Conservation (phyloP, 2,113 vertebrate species). For the Malurus elegans region DNA sequence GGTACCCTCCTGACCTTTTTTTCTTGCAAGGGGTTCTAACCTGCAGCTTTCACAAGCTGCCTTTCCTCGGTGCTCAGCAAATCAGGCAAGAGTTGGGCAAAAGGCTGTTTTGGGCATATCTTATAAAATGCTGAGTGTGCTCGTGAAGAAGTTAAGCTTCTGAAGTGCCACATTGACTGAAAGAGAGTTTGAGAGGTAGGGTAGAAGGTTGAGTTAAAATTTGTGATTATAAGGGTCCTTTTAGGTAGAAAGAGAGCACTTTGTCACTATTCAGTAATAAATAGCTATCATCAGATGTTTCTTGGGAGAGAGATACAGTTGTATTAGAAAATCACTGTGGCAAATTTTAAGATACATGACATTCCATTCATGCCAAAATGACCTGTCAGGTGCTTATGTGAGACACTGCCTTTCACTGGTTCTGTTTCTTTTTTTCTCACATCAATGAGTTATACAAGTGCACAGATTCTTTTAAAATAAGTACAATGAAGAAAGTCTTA, state of each 20-base stretch:
- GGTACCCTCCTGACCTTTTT: not conserved
- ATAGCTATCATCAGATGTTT: not conserved
- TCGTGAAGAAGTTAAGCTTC: not conserved
- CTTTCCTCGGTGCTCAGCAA: not conserved
- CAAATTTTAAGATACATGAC: not conserved
- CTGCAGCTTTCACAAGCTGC: not conserved
- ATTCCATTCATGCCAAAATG: not conserved
- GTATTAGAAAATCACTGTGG: not conserved
- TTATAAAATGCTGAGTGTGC: accelerated
- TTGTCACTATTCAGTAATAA: not conserved
- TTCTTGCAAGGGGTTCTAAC: not conserved
- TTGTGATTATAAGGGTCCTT: not conserved
- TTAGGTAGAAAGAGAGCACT: not conserved
- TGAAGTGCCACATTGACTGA: not conserved
- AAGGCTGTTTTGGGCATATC: not conserved
- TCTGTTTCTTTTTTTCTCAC: not conserved
- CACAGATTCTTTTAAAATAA: not conserved
- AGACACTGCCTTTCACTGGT: not conserved
- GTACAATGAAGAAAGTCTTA: not conserved
- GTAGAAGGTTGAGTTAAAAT: not conserved
- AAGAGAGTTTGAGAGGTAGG: not conserved
- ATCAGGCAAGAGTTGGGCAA: not conserved
- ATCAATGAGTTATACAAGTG: not conserved
- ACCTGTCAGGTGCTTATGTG: not conserved
- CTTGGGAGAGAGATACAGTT: not conserved